Evolutionary conservation across 2,888 invertebrate species (phyloP), one percentile per base, ranked within the genome.

Genomic region (Cordilura impudica): DNA sequence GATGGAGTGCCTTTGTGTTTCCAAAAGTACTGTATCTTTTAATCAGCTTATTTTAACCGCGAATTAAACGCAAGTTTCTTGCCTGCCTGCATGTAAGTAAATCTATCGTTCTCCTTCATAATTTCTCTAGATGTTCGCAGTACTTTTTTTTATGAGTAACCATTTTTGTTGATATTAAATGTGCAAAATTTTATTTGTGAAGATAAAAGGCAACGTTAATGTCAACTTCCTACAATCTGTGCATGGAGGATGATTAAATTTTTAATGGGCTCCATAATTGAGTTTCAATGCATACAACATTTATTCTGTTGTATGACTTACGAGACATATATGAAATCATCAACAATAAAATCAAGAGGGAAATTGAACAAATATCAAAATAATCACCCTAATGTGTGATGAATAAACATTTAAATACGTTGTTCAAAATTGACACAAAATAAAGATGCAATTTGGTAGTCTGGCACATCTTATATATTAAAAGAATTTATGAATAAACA

Each of bases 211-310:
- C 56, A 35, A 18, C 56, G 39, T 18, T 56, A 39, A 56, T 39
- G 26, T 56, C 39, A 35, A 56, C 56, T 56, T 56, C 56, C 56
- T 56, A 56, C 56, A 56, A 56, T 35, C 29, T 29, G 29, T 53
- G 29, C 5, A 35, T 29, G 54, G 16, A 29, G 8, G 54, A 54
- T 31, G n/a, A 23, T 21, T 54, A 31, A 56, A 26, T 29, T 35
- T n/a, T 56, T 56, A 56, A 35, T 56, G 14, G 35, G 39, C 12
- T 12, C 39, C 39, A 39, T 39, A 56, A 35, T 56, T 56, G n/a
- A 35, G 31, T 14, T 56, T 56, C 56, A 56, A 19, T 19, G 19
- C 1, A 56, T 19, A 39, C 35, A n/a, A n/a, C 35, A 39, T n/a
- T 39, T 39, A 39, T 12, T 39, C 35, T 4, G 4, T n/a, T n/a